Base-by-base conservation (phyloP, 2,113 vertebrate species). In the Calidris pugnax region DNA sequence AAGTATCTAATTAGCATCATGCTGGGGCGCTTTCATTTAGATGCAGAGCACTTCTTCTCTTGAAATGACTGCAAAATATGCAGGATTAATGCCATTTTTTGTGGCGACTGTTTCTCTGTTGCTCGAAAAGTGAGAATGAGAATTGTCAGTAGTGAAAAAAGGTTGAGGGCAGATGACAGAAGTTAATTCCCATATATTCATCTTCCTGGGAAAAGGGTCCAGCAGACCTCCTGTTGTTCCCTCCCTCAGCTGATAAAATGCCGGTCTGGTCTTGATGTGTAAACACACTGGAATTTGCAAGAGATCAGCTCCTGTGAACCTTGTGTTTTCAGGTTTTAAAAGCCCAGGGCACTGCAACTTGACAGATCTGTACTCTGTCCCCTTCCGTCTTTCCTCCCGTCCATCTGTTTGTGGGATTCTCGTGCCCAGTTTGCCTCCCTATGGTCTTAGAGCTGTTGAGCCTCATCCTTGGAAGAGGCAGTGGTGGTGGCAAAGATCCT, bases 321-420 rank as follows among this genome's bases (percentile, higher is more conserved):
- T 87, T 43, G 23, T 67, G 87, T 82, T 95, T 96, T 95, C 12
- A 0, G 63, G 89, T 96, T 96, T 56, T 73, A 75, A 93, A 89
- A 89, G 89, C 96, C 91, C 86, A 91, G 82, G 93, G 94, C 87
- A 74, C 47, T 91, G 91, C 91, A 94, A 10, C 87, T 92, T 96
- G 95, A 95, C 95, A 97, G 93, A 69, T 95, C 59, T 87, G 86
- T 26, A 0, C 84, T 83, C 30, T 87, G 89, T 95, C 93, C 92
- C 84, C 77, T 87, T 92, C 89, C 28, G 2, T 82, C 84, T 85
- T 94, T 94, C 77, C 47, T 96, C 55, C 63, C 23, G 11, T 93
- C 96, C 97, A 97, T 97, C 97, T 97, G 97, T 95, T 97, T 94
- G 71, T 95, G 96, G 93, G 94, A 95, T 97, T 97, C 93, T 67